Percentiles rank a stretch among this genome's conserved stretches.
phyloP scores from a whole-genome alignment of 35 echinoderm and acorn worm species.

The Anneissia japonica region DNA sequence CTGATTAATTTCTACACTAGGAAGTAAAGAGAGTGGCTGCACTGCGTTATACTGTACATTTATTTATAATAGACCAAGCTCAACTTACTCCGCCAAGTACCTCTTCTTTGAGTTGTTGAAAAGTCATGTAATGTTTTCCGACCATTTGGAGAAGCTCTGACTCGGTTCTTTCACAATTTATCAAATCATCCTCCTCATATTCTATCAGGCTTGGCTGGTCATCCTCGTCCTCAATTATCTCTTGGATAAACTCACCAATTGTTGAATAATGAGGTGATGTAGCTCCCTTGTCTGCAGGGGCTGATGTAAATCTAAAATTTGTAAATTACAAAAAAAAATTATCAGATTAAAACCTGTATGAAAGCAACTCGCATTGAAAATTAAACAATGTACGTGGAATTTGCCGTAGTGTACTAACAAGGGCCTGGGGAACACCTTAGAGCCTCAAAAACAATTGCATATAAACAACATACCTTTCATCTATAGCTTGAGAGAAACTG shows the following conservation, averaged over 20 bases:
- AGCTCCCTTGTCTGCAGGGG: not conserved
- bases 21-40: too few relatives aligned
- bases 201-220: conserved; percentile 59
- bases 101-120: conserved; percentile 91
- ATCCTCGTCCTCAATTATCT: conserved; percentile 15
- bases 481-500: not conserved
- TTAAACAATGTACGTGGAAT: too few relatives aligned
- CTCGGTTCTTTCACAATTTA: conserved; percentile 67
- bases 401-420: too few relatives aligned
- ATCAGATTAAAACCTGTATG: too few relatives aligned
- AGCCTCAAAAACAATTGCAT: too few relatives aligned
- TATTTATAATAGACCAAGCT: not conserved
- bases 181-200: conserved; percentile 59
- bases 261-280: not conserved
- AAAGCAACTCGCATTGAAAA: too few relatives aligned
- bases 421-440: too few relatives aligned
- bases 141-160: conserved; percentile 78
- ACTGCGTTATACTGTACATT: too few relatives aligned
- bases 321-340: too few relatives aligned
- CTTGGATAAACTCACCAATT: not conserved
- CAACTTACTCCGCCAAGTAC: conserved; percentile 79
- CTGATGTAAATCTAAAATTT: not conserved
- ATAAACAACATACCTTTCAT: not conserved
- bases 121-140: conserved; percentile 64
- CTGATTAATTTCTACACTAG: too few relatives aligned